Evolutionary conservation across 2,888 invertebrate genomes (phyloP).

Genomic region (Leptarthrus brevirostris): DNA sequence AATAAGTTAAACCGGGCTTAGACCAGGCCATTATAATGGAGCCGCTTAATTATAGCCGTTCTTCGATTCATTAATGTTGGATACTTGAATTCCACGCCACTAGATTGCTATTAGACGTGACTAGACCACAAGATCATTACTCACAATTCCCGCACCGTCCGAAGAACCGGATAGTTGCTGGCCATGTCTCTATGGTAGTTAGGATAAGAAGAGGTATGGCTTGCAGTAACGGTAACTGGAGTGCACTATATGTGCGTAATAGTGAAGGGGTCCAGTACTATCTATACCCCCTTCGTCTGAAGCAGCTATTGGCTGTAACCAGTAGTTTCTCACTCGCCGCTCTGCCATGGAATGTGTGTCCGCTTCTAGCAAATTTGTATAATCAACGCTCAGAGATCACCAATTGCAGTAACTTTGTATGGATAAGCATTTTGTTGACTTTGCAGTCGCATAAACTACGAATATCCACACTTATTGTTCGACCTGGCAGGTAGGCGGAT

Average conservation of each 20-base stretch:
- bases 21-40: not conserved
- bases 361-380: not conserved
- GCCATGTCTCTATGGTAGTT: not conserved
- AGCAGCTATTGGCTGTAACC: no score
- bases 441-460: not conserved
- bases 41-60: not conserved
- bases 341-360: not conserved
- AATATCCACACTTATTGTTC: not conserved
- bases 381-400: not conserved
- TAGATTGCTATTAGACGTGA: not conserved
- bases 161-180: not conserved
- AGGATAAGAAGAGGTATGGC: not conserved
- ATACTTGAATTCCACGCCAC: not conserved
- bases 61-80: not conserved
- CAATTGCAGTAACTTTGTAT: not conserved
- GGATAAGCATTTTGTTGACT: not conserved
- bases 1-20: not conserved
- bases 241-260: conserved; percentile 18
- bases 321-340: not conserved
- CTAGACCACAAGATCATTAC: conserved; percentile 18
- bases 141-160: not conserved
- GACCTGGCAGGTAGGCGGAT: not conserved
- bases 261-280: not conserved
- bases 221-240: conserved; percentile 10
- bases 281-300: no score